phyloP scores from a whole-genome alignment of 2,113 vertebrate species.

The Daubentonia madagascariensis region DNA sequence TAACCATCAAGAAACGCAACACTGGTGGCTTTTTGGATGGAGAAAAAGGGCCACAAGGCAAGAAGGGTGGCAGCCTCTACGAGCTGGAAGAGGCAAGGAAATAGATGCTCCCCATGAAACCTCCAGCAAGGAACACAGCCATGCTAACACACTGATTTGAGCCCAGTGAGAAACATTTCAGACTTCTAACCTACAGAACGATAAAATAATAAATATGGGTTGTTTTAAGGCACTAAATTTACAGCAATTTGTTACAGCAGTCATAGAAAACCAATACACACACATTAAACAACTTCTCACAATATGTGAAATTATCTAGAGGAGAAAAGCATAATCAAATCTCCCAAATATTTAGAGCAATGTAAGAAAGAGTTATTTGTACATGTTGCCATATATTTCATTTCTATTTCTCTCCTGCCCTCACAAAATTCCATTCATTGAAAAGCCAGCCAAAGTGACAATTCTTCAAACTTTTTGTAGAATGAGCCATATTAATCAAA shows the following conservation, averaged over 20 bases:
- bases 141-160: not conserved
- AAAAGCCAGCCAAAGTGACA: conserved; percentile 17
- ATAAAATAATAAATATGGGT: not conserved
- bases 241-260: not conserved
- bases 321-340: not conserved
- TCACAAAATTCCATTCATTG: not conserved
- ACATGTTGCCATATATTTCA: not conserved
- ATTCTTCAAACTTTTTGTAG: conserved; percentile 7
- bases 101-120: not conserved
- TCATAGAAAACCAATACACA: not conserved
- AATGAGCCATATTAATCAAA: not conserved
- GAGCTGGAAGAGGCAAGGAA: not conserved
- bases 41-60: not conserved
- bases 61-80: not conserved
- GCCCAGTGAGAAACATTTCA: not conserved
- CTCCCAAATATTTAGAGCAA: not conserved
- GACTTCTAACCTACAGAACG: not conserved
- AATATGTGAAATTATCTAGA: not conserved
- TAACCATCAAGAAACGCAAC: not conserved
- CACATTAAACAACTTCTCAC: not conserved
- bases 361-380: not conserved
- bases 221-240: conserved; percentile 3
- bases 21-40: not conserved
- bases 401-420: not conserved
- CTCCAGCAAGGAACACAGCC: not conserved